phyloP scores from a whole-genome alignment of 2,888 invertebrate species.

The Linnaemya vulpina region DNA sequence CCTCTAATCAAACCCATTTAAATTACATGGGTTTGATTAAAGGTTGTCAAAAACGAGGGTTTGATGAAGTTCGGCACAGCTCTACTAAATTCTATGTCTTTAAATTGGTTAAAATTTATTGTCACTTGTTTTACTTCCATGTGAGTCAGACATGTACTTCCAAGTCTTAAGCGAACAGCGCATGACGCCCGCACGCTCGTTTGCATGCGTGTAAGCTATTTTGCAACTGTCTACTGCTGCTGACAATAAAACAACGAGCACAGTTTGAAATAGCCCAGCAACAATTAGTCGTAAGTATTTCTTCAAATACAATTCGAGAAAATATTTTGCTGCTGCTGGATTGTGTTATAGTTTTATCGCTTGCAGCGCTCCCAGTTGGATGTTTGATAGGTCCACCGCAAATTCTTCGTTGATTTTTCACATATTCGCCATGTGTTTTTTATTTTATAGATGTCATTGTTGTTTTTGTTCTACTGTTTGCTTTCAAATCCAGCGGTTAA shows the following conservation, averaged over 20 bases:
- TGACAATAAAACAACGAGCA: conserved; percentile 14
- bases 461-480: too few species aligned
- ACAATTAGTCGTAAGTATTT: conserved; percentile 27
- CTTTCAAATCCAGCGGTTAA: background rate
- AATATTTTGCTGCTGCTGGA: conserved; percentile 8
- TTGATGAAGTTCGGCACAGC: too few species aligned
- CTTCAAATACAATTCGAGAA: conserved; percentile 12
- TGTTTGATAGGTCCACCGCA: background rate
- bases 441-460: background rate
- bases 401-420: conserved; percentile 18
- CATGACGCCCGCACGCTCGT: background rate
- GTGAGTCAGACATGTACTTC: background rate
- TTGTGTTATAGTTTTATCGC: conserved; percentile 26
- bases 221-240: conserved; percentile 9
- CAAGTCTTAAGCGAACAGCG: background rate
- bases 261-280: conserved; percentile 34
- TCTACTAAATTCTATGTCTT: too few species aligned
- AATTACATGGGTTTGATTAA: too few species aligned
- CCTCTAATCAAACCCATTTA: too few species aligned
- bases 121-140: background rate
- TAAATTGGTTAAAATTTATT: background rate
- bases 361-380: conserved; percentile 1
- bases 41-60: too few species aligned
- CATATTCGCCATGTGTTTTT: conserved; percentile 53
- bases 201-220: background rate